Evolutionary conservation across 2,888 invertebrate genomes (phyloP), one percentile per base, ranked within the genome.

Genomic region (Aspidapion aeneum): DNA sequence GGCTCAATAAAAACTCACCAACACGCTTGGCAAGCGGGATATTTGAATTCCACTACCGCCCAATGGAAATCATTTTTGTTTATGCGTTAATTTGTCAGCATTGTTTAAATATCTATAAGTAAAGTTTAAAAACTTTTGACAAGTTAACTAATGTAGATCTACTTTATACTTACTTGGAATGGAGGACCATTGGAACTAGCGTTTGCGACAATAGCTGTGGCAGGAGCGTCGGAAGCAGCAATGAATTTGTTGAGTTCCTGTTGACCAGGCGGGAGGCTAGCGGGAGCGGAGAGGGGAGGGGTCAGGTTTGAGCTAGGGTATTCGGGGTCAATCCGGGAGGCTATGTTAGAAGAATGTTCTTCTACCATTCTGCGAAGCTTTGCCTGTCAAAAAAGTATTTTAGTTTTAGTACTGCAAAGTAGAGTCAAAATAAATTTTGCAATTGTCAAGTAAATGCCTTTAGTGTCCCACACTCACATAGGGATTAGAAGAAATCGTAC

Each of bases 361-460:
- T 93, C 93, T 78, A 93, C 92, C 93, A 93, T 93, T 83, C 90
- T 91, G 83, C 91, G 77, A 74, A 77, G 75, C 75, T 77, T 77
- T 73, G 75, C 77, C 77, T 78, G 65, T 52, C 5, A 19, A 35
- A n/a, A n/a, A n/a, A n/a, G n/a, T n/a, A n/a, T n/a, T n/a, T n/a
- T n/a, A n/a, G n/a, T n/a, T n/a, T n/a, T n/a, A n/a, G n/a, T n/a
- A n/a, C n/a, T n/a, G n/a, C n/a, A n/a, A n/a, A n/a, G n/a, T n/a
- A n/a, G n/a, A n/a, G n/a, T n/a, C n/a, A n/a, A n/a, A n/a, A n/a
- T n/a, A n/a, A n/a, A n/a, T n/a, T n/a, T n/a, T n/a, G n/a, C n/a
- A n/a, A n/a, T n/a, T n/a, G n/a, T n/a, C n/a, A n/a, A n/a, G n/a
- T n/a, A n/a, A n/a, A n/a, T n/a, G n/a, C n/a, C n/a, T n/a, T n/a